phyloP scores from a whole-genome alignment of 2,113 vertebrate genomes.

The Amazona guildingii region DNA sequence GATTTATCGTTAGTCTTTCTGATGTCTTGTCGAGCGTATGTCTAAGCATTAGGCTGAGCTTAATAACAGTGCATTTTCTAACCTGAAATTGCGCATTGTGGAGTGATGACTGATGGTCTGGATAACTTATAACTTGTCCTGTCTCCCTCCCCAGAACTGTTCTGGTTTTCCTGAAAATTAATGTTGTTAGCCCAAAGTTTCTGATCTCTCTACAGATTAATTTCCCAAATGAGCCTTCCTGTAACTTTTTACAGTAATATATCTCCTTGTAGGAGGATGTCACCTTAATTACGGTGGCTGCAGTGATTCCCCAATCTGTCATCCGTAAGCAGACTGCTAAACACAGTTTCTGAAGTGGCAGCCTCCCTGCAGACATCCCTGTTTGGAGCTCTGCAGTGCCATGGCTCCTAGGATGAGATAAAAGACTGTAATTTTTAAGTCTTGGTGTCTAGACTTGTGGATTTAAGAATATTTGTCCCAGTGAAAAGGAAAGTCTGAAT shows the following conservation, averaged over 20 bases:
- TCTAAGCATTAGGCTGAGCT: background rate
- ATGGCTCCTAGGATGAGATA: background rate
- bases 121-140: background rate
- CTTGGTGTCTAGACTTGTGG: background rate
- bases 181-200: background rate
- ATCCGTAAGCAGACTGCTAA: background rate
- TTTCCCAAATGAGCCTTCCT: conserved; percentile 6
- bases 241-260: background rate
- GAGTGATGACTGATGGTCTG: background rate
- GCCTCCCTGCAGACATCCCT: background rate
- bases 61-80: background rate
- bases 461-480: background rate
- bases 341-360: background rate
- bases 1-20: background rate
- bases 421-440: background rate
- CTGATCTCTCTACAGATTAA: background rate
- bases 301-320: background rate
- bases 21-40: background rate
- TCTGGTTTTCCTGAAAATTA: background rate
- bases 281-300: background rate
- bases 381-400: background rate
- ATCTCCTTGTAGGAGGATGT: background rate
- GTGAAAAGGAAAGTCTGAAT: background rate
- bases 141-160: background rate
- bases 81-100: background rate